Base-by-base conservation (phyloP, 1,140 invertebrate species). In the Brachionus rubens region DNA sequence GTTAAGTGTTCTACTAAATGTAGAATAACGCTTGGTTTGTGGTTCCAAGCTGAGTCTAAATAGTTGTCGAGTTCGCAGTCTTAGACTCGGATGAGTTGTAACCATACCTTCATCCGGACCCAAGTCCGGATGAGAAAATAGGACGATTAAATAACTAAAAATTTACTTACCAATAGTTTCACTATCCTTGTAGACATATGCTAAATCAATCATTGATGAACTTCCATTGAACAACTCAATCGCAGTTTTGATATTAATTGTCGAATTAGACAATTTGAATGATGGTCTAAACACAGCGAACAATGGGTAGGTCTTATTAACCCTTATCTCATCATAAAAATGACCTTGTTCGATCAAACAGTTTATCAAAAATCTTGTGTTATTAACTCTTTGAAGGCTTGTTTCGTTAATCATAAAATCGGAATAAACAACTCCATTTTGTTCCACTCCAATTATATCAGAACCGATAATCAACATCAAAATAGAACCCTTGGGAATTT, bases 301-400 rank as follows among this genome's bases (percentile, higher is more conserved):
- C 4, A 59, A 19, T 1, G 54, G 54, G 21, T 59, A 59, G 1
- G 54, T 59, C 36, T 59, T 59, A 36, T 59, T 59, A 10, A 59
- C 54, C 3, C 14, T 6, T 14, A 59, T 59, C 19, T 33, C 30
- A 16, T 36, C 54, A 14, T 36, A 59, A 59, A 16, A 59, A 28
- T 59, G 54, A 7, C 54, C 54, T 16, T 59, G 28, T 33, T 59
- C 28, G 9, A 59, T 36, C 1, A 59, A 12, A 1, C 28, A 59
- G 36, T 59, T 59, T 26, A 59, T 33, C 30, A 59, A 59, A 59
- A 59, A 36, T 40, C 16, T 59, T n/a, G n/a, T 36, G 16, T 36
- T 59, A 16, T 0, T 16, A 54, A 54, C 52, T 30, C 24, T 28
- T 59, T 16, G n/a, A 59, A 9, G n/a, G 30, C 19, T 16, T 59